phyloP scores from a whole-genome alignment of 2,888 invertebrate genomes.

The Phyto melanocephala region DNA sequence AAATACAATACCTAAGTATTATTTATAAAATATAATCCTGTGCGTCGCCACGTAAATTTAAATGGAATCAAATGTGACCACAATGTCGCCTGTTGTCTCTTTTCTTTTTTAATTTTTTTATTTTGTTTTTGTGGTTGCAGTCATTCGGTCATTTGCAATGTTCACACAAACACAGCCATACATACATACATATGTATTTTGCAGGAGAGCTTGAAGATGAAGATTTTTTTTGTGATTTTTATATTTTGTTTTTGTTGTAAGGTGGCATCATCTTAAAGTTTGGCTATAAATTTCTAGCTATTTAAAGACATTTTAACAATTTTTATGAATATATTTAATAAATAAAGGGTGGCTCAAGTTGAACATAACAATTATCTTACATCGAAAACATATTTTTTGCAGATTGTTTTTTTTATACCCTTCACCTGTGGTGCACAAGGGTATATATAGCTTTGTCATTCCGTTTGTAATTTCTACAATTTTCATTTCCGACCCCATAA shows the following conservation, averaged over 20 bases:
- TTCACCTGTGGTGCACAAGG: too few species aligned
- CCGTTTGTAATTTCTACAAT: too few species aligned
- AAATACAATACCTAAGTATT: conserved; percentile 24
- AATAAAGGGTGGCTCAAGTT: too few species aligned
- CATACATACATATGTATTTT: not conserved
- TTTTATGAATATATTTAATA: too few species aligned
- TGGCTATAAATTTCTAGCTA: conserved; percentile 35
- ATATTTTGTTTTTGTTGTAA: not conserved
- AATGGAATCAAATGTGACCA: conserved; percentile 38
- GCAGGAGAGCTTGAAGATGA: conserved; percentile 23
- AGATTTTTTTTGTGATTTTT: not conserved
- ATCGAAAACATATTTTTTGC: conserved; percentile 15
- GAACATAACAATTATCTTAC: not conserved
- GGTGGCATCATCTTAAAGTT: conserved; percentile 35
- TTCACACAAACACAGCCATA: not conserved
- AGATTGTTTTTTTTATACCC: too few species aligned
- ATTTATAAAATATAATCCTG: conserved; percentile 38
- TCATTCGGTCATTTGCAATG: not conserved
- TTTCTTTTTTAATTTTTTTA: not conserved
- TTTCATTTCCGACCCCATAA: too few species aligned
- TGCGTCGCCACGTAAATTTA: conserved; percentile 42
- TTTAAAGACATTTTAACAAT: conserved; percentile 40
- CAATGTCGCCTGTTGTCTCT: conserved; percentile 36
- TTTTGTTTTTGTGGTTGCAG: conserved; percentile 19
- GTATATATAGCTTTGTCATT: too few species aligned